Evolutionary conservation across 2,888 invertebrate species (phyloP).

Genomic region (Torymus texanus): DNA sequence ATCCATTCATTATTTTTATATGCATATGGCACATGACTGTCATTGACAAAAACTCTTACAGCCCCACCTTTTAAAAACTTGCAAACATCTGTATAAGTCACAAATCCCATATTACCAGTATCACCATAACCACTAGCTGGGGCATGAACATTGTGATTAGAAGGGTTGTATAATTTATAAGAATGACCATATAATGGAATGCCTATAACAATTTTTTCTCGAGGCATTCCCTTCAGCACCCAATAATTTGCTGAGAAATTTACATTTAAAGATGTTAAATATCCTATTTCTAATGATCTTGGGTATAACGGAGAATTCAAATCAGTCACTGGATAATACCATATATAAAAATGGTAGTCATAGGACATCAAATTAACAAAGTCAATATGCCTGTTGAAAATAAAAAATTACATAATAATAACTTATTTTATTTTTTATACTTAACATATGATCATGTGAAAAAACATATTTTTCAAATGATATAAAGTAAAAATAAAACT

Average conservation of each 20-base stretch:
- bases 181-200: slow-evolving; percentile 90
- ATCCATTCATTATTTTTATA: slow-evolving; percentile 86
- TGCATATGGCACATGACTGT: slow-evolving; percentile 86
- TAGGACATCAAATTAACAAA: slow-evolving; percentile 94
- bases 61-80: slow-evolving; percentile 79
- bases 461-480: no score
- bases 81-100: slow-evolving; percentile 83
- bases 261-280: slow-evolving; percentile 84
- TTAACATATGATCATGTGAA: neutral
- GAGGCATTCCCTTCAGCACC: slow-evolving; percentile 84
- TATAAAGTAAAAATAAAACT: no score
- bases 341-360: slow-evolving; percentile 89
- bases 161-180: slow-evolving; percentile 80
- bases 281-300: slow-evolving; percentile 79
- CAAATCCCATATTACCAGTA: slow-evolving; percentile 83
- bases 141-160: slow-evolving; percentile 82
- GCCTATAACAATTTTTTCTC: slow-evolving; percentile 87
- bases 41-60: slow-evolving; percentile 80
- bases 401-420: slow-evolving; percentile 15
- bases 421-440: neutral
- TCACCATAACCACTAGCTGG: slow-evolving; percentile 84
- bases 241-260: slow-evolving; percentile 90
- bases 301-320: slow-evolving; percentile 88
- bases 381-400: slow-evolving; percentile 81
- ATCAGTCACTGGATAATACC: slow-evolving; percentile 87